Evolutionary conservation across 2,888 invertebrate genomes (phyloP), one percentile per base, ranked within the genome.

Genomic region (Biston stratarius): DNA sequence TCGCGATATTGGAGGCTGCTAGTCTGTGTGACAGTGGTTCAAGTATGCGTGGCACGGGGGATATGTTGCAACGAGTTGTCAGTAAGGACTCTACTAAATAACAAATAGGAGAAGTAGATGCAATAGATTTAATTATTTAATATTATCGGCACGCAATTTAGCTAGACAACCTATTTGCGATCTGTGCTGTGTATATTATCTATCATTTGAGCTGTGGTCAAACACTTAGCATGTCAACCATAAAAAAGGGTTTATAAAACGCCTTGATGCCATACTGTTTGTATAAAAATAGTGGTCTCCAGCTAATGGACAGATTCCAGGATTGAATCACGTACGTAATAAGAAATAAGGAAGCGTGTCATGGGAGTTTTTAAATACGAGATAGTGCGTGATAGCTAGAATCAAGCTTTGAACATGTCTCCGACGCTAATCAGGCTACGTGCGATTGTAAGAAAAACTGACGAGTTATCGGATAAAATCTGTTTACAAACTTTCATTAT

Each of bases 331-430:
- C 69, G 69, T 61, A 64, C 60, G 55, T 60, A 60, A 63, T 63
- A 68, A 64, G 67, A 63, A 64, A 68, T 68, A 64, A 67, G 67
- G 67, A 68, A 68, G 67, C 56, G 47, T 63, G 63, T 63, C 51
- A 15, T 49, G 44, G 44, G 9, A 51, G 47, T 44, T 63, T 63
- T 64, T 68, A 63, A 67, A 62, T 63, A 63, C 57, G 49, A 62
- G 42, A 55, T 55, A 67, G 58, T 51, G 62, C 61, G 14, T 15
- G 42, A 52, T 59, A 58, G 62, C 62, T 53, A 44, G 62, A 62
- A 67, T n/a, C 52, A 55, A 15, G 52, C 58, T 44, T 67, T 47
- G 52, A 58, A 67, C 49, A 52, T 42, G 59, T 51, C 11, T 33
- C 11, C 48, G n/a, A 40, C 14, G 14, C 15, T 59, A 36, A 59